Conservation (phyloP, 2,113 vertebrate species). For the Drymodes brunneopygia region DNA sequence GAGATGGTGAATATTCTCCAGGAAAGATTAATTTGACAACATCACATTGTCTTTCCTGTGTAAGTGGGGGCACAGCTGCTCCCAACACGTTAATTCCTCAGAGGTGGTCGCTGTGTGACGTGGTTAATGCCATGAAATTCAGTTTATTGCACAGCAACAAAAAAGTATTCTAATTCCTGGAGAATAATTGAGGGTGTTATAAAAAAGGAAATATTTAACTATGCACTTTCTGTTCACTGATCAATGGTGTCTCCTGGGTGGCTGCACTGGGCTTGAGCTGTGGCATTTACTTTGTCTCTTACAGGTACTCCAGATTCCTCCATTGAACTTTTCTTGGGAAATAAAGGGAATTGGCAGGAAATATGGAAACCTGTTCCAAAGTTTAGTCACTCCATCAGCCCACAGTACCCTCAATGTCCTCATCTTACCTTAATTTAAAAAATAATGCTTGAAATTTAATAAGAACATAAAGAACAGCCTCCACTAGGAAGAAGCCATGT, state of each 20-base stretch:
- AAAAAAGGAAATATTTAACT: neutral
- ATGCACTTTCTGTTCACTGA: neutral
- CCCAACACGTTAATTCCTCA: neutral
- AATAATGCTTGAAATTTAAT: neutral
- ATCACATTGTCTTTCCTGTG: conserved; percentile 39
- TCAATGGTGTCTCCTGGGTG: neutral
- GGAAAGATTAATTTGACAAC: conserved; percentile 61
- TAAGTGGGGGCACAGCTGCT: conserved; percentile 47
- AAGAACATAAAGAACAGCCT: neutral
- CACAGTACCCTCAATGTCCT: neutral
- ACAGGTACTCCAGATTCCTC: neutral
- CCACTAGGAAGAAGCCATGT: neutral
- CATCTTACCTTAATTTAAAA: neutral
- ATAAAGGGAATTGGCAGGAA: neutral
- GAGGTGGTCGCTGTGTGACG: neutral
- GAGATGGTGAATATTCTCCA: conserved; percentile 30
- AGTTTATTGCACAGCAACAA: conserved; percentile 3
- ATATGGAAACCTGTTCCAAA: neutral
- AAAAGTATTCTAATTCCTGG: neutral
- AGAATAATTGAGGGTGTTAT: neutral
- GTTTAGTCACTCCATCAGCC: neutral
- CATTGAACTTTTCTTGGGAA: neutral
- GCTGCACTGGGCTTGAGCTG: neutral
- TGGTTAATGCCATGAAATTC: neutral
- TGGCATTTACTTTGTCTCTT: neutral